Base-by-base conservation (phyloP, 2,113 vertebrate species). In the Amblyopsis rosae region DNA sequence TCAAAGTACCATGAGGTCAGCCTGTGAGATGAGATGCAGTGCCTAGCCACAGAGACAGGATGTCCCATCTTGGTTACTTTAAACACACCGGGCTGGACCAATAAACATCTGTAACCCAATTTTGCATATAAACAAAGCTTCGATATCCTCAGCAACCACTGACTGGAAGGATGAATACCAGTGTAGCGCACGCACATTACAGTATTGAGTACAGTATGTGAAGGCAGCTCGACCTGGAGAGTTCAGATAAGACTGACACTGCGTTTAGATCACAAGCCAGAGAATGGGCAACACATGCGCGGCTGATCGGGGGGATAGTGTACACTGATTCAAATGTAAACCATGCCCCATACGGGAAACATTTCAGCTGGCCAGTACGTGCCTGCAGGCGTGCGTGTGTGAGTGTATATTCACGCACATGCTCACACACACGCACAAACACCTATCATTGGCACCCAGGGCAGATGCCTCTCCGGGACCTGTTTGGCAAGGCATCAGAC, bases 1-100 rank as follows among this genome's bases (percentile, higher is more conserved):
- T 26, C 26, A 26, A 41, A 41, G 35, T 41, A 53, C 67, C 50
- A 49, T 71, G 79, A 88, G 86, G 80, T 90, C 86, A 82, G 80
- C 69, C 73, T 59, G 16, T 58, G 72, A 57, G 51, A 62, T 51
- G 51, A 12, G 60, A 73, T 59, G 49, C 70, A 48, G 76, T 67
- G 70, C 77, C 67, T 72, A 56, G 69, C 60, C 75, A 65, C 7
- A 8, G 17, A 66, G 51, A 58, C 77, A 81, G 59, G 55, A 83
- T 74, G 55, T 51, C 26, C 62, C 16, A 12, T 26, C 62, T 77
- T 80, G 65, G 35, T 70, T 59, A 41, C 35, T 68, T 19, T 61
- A 68, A 81, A 83, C 75, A 82, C 13, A 54, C 9, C 15, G 16
- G 70, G 17, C 19, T 3, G 13, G 4, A 51, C 77, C 56, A 80